Base-by-base conservation (phyloP, 2,797 vertebrate genomes). In the Hemibagrus guttatus region DNA sequence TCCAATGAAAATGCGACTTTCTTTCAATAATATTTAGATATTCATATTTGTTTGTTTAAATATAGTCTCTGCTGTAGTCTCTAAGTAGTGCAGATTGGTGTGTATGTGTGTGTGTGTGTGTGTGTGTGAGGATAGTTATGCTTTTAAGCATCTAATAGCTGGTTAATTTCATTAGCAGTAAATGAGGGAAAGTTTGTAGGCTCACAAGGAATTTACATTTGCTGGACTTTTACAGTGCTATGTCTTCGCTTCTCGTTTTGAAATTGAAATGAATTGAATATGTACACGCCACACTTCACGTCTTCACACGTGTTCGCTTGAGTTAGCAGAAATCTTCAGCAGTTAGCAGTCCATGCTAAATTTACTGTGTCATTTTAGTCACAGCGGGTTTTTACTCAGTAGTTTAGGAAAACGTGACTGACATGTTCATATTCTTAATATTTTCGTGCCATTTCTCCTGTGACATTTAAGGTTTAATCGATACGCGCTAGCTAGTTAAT, bases 121-220 rank as follows among this genome's bases (percentile, higher is more conserved):
- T 49, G 69, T 23, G 17, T 23, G 71, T 23, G 71, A 5, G 35
- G 64, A 87, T 49, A 76, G 72, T 63, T 68, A 49, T 69, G 42
- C 81, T 42, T 56, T 78, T 63, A 83, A 52, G 17, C 35, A 52
- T 87, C 64, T 28, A 59, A 69, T 46, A 35, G 81, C 49, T 31
- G 8, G 11, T 82, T 74, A 91, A 87, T 93, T 88, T 59, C 87
- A 85, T 91, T 91, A 92, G 88, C 90, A 87, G 46, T 90, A 61
- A 89, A 90, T 87, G 71, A 64, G 72, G 42, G 86, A 35, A 85
- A 58, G 78, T 87, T 82, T 42, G 84, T 76, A 61, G 72, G 84
- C 19, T 7, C 26, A 35, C 42, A 52, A 21, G 26, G 26, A 75
- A 16, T 9, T 52, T 21, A 16, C 28, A 31, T 66, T 66, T 66